Evolutionary conservation across 2,113 vertebrate genomes (phyloP).

Genomic region (Piaya cayana): DNA sequence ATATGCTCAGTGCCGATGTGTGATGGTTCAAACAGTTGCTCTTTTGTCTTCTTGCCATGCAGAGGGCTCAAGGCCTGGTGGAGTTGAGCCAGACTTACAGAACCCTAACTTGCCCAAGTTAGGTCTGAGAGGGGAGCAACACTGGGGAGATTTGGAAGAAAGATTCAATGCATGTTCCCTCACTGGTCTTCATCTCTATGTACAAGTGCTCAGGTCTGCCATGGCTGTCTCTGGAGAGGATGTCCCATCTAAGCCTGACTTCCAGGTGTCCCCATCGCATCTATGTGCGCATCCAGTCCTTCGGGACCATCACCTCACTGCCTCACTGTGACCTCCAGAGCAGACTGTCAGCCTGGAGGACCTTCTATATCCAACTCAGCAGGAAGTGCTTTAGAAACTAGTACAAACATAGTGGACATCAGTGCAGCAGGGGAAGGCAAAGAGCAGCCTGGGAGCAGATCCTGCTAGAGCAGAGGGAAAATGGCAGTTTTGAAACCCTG

Average conservation of each 20-base stretch:
- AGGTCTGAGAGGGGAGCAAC: not conserved
- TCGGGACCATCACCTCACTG: not conserved
- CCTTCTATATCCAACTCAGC: not conserved
- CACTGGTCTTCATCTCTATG: not conserved
- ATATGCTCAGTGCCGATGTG: rapidly evolving
- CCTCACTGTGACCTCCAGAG: not conserved
- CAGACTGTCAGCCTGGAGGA: not conserved
- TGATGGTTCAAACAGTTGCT: not conserved
- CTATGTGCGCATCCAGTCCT: not conserved
- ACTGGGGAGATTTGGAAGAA: not conserved
- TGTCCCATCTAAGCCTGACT: not conserved
- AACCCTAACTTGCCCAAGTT: not conserved
- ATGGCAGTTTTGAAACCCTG: not conserved
- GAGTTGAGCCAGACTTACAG: not conserved
- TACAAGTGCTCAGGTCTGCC: not conserved
- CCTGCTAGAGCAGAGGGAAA: not conserved
- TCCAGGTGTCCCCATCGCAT: not conserved
- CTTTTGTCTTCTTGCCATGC: not conserved
- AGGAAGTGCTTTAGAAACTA: not conserved
- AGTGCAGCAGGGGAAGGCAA: not conserved
- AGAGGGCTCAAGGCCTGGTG: not conserved
- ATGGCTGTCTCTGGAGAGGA: not conserved
- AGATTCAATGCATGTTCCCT: not conserved
- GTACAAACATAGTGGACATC: not conserved
- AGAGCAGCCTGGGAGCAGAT: not conserved